phyloP scores from a whole-genome alignment of 2,113 vertebrate species.

The Poeciliopsis occidentalis region DNA sequence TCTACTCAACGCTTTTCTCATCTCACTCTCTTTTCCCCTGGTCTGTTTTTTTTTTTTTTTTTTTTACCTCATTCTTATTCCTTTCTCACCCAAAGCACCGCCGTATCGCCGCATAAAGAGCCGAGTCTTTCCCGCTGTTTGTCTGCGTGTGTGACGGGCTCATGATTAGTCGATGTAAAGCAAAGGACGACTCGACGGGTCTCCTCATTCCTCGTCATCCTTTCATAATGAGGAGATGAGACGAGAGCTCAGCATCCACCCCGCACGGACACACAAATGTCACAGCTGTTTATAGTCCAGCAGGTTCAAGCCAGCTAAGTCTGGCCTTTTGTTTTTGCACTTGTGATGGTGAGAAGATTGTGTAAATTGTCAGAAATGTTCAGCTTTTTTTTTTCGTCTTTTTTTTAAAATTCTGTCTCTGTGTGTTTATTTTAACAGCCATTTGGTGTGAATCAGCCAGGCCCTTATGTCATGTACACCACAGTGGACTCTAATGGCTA shows the following conservation, averaged over 20 bases:
- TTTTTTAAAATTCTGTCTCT: background rate
- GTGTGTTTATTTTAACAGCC: conserved; percentile 79
- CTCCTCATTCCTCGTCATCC: conserved; percentile 53
- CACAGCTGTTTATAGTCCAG: conserved; percentile 34
- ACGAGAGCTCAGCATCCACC: conserved; percentile 19
- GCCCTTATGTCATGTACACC: conserved; percentile 97
- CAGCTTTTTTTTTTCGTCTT: conserved; percentile 2
- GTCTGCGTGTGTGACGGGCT: conserved; percentile 5
- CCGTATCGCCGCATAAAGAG: conserved; percentile 39
- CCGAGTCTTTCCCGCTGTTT: conserved; percentile 21
- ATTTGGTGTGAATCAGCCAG: conserved; percentile 97
- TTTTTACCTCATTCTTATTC: conserved; percentile 48
- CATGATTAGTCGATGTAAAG: conserved; percentile 47
- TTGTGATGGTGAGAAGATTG: conserved; percentile 19
- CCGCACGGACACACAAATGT: conserved; percentile 23
- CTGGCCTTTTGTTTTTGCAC: conserved; percentile 22
- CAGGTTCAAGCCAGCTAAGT: conserved; percentile 20
- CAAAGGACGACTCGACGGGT: conserved; percentile 33
- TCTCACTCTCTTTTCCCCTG: background rate
- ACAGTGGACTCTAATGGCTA: conserved; percentile 94
- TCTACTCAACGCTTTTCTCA: conserved; percentile 29
- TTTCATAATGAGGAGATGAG: conserved; percentile 47
- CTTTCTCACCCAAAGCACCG: conserved; percentile 25
- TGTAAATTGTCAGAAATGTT: conserved; percentile 7
- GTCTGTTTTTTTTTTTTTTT: background rate